Base-by-base conservation (phyloP, 2,797 vertebrate species). In the Leptatherina wallacei region DNA sequence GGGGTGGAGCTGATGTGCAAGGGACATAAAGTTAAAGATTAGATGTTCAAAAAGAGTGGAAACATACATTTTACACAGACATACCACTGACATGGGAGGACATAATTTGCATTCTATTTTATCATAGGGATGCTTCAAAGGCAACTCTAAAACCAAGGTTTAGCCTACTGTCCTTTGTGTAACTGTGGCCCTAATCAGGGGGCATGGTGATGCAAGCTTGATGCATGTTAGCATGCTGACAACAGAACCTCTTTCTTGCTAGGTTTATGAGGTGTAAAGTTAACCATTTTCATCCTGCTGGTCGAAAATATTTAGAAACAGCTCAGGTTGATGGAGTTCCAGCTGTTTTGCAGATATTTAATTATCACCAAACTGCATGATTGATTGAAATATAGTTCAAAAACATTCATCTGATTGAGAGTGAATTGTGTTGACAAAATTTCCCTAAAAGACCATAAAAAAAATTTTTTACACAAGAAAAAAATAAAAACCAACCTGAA, bases 121-220 rank as follows among this genome's bases (percentile, higher is more conserved):
- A 90, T 73, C 87, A 75, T 84, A 91, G 92, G 65, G 81, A 69
- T 69, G 47, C 24, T 80, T 85, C 81, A 16, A 71, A 27, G 30
- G 69, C 44, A 61, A 47, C 58, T 66, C 62, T 62, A 59, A 77
- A 58, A 52, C 10, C 52, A 86, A 30, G 38, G 27, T 32, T 58
- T 27, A 27, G 24, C 24, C 24, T 80, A 64, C 52, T 44, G 16
- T 44, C 16, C 24, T 54, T 27, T 27, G 4, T 24, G n/a, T 27
- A 5, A 52, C 24, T 27, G 22, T 27, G 24, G 5, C 3, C 4
- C 51, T 54, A 29, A 29, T 27, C 3, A 54, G 51, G n/a, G 20
- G 11, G 10, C 49, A 52, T 52, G 22, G 51, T 54, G 24, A 52
- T 52, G 49, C 20, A 24, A 29, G 51, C 24, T 54, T 29, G 12